These are phyloP conservation scores for Malachius bipustulatus DNA, from an alignment of 2,888 invertebrate species.

Conservation along the genomic window DNA sequence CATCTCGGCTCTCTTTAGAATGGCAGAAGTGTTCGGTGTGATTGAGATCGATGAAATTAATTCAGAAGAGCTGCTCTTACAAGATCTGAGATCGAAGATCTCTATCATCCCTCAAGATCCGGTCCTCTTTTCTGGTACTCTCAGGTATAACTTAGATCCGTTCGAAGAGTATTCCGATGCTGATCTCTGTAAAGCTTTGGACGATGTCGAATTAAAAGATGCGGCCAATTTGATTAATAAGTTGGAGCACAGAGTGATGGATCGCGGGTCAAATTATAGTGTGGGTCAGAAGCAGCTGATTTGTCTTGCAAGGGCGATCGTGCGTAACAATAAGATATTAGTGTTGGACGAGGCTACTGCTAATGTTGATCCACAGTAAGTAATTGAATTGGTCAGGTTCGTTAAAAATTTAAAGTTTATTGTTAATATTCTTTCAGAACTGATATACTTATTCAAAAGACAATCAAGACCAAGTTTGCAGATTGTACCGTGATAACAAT, in stretches of 20 bases:
- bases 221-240: constrained; percentile 51
- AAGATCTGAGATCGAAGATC: constrained; percentile 39
- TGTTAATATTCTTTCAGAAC: too few species aligned
- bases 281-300: constrained; percentile 50
- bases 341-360: constrained; percentile 60
- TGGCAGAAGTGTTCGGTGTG: constrained; percentile 44
- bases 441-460: constrained; percentile 62
- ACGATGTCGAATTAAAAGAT: constrained; percentile 69
- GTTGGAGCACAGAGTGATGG: constrained; percentile 55
- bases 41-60: constrained; percentile 51
- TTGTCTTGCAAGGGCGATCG: constrained; percentile 51
- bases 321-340: constrained; percentile 32
- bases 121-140: constrained; percentile 70
- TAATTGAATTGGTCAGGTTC: too few species aligned
- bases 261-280: constrained; percentile 43
- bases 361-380: constrained; percentile 66
- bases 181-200: constrained; percentile 71
- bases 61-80: constrained; percentile 42
- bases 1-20: constrained; percentile 56
- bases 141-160: constrained; percentile 83
- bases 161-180: constrained; percentile 69
- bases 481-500: constrained; percentile 71
- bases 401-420: too few species aligned
- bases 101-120: constrained; percentile 48
- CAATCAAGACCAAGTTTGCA: constrained; percentile 60